Evolutionary conservation across 1,140 invertebrate species (phyloP).

Genomic region (Neodiprion lecontei): DNA sequence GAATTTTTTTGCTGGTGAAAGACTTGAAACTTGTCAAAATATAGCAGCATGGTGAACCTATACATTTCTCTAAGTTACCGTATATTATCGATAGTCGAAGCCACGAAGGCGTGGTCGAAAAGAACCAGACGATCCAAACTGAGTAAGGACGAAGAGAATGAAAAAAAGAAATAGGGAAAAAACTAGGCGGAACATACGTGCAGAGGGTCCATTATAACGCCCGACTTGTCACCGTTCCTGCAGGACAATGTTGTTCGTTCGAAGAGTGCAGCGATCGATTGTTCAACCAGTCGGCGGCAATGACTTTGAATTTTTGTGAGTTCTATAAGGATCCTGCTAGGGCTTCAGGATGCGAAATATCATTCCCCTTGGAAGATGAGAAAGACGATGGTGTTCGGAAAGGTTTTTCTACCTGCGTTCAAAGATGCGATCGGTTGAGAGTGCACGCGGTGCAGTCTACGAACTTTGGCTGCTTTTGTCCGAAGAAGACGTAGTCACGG

Average conservation of each 20-base stretch:
- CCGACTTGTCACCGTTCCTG: background rate
- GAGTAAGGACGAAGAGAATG: background rate
- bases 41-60: too few species aligned
- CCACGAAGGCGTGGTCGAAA: background rate
- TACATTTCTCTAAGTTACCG: too few species aligned
- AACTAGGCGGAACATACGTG: background rate
- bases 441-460: background rate
- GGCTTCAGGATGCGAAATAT: background rate
- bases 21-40: too few species aligned
- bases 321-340: background rate
- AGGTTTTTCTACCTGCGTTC: background rate
- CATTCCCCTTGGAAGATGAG: background rate
- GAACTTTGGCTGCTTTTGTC: background rate
- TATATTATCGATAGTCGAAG: too few species aligned
- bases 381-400: background rate
- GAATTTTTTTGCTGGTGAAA: too few species aligned
- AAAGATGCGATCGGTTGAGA: background rate
- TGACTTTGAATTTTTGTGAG: background rate
- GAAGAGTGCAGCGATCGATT: background rate
- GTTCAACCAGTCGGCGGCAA: background rate
- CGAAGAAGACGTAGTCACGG: background rate
- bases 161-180: too few species aligned
- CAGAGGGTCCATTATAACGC: background rate
- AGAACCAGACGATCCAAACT: background rate
- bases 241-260: background rate